Evolutionary conservation across 2,888 invertebrate species (phyloP).

Genomic region (Phyllotreta striolata): DNA sequence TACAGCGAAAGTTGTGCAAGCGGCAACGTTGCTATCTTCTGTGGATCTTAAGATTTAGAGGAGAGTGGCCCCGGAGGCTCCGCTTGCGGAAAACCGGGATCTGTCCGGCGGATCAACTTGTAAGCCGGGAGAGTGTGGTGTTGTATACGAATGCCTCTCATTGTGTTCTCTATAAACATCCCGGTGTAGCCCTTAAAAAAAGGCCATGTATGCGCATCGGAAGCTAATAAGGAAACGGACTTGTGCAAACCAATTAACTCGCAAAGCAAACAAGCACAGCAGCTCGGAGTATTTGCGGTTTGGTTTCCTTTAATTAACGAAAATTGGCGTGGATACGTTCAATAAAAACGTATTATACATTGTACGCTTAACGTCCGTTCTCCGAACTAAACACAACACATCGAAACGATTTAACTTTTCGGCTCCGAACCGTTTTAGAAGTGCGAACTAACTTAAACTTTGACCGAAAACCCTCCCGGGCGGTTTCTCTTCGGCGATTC

Average conservation of each 20-base stretch:
- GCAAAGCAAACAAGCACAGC: conserved; percentile 13
- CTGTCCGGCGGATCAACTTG: conserved; percentile 56
- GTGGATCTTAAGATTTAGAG: conserved; percentile 48
- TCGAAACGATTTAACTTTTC: conserved; percentile 9
- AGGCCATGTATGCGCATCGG: conserved; percentile 1
- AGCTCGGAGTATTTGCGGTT: too few species aligned
- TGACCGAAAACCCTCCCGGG: conserved; percentile 5
- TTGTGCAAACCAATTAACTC: conserved; percentile 6
- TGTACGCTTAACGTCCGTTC: conserved; percentile 6
- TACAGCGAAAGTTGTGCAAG: too few species aligned
- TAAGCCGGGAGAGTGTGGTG: conserved; percentile 56
- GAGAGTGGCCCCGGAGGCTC: conserved; percentile 52
- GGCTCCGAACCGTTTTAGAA: not conserved
- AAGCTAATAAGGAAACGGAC: conserved; percentile 6
- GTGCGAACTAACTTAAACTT: conserved; percentile 5
- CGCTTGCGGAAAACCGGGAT: conserved; percentile 58
- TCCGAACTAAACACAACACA: conserved; percentile 1
- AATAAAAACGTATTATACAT: too few species aligned
- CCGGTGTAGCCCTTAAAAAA: not conserved
- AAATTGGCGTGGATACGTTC: too few species aligned
- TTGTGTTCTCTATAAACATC: conserved; percentile 29
- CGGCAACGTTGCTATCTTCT: too few species aligned
- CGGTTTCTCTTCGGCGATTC: conserved; percentile 4
- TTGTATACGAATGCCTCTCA: conserved; percentile 52
- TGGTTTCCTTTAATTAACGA: too few species aligned